Percentiles rank a stretch among this genome's conserved stretches.
Evolutionary conservation across 1,140 invertebrate species (phyloP).

Genomic region (Pseudomyrmex dendroicus): DNA sequence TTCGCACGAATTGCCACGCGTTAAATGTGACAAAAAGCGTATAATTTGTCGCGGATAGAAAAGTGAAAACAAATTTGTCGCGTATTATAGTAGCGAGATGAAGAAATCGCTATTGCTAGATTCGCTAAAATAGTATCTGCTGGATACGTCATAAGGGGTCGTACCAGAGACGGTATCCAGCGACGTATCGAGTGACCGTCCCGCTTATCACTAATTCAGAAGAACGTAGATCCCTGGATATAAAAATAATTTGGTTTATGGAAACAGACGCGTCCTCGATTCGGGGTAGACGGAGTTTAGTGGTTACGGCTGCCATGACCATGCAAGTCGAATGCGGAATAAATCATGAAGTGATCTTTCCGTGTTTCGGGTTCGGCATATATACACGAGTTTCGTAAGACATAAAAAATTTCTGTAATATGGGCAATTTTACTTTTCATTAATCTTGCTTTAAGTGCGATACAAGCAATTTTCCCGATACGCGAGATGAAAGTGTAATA

Average conservation of each 20-base stretch:
- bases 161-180: conserved; percentile 57
- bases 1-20: background rate
- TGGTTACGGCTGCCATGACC: conserved; percentile 60
- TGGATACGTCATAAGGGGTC: conserved; percentile 67
- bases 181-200: conserved; percentile 71
- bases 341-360: conserved; percentile 72
- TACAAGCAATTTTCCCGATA: conserved; percentile 4
- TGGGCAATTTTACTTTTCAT: conserved; percentile 33
- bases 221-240: conserved; percentile 79
- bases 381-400: conserved; percentile 51
- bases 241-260: conserved; percentile 84
- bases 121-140: conserved; percentile 53
- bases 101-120: conserved; percentile 60
- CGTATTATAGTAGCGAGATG: conserved; percentile 61
- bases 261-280: conserved; percentile 80
- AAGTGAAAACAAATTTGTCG: conserved; percentile 65
- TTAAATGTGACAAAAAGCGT: conserved; percentile 30
- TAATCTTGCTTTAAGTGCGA: conserved; percentile 13
- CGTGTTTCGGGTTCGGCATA: conserved; percentile 50
- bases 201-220: conserved; percentile 82
- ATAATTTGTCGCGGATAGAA: conserved; percentile 4
- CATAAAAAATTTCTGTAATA: conserved; percentile 39
- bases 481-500: conserved; percentile 34
- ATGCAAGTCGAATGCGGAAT: conserved; percentile 62
- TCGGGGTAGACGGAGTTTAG: conserved; percentile 58